Conservation (phyloP, 1,140 invertebrate species). For the Rhagoletis zephyria region DNA sequence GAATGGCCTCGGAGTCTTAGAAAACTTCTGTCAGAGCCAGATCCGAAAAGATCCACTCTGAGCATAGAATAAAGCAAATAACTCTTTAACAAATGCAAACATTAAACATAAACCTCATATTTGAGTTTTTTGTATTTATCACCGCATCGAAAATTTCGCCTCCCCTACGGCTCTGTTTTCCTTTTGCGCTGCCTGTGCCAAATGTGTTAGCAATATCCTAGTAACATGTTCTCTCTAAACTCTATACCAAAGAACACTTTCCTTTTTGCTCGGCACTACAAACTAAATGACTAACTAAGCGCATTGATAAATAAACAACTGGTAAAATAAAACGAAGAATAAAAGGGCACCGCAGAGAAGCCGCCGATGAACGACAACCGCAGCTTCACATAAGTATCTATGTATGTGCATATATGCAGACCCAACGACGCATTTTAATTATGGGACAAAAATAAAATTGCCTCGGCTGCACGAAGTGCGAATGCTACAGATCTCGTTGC, state of each 20-base stretch:
- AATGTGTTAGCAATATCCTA: no score
- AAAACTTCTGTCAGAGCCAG: no score
- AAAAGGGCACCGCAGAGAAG: neutral
- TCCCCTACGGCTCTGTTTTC: no score
- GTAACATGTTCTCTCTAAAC: neutral
- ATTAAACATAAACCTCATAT: no score
- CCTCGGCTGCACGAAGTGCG: slow-evolving; percentile 30
- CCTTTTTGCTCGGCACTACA: neutral
- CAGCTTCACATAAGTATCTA: neutral
- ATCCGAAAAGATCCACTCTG: no score
- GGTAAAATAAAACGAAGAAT: neutral
- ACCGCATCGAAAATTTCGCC: no score
- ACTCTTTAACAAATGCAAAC: no score
- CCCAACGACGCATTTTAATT: slow-evolving; percentile 33
- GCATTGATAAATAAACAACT: neutral
- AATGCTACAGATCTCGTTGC: slow-evolving; percentile 14
- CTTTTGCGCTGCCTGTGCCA: no score
- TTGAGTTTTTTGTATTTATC: no score
- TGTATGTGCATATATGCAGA: neutral
- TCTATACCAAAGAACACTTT: slow-evolving; percentile 14
- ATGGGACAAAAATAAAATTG: slow-evolving; percentile 37
- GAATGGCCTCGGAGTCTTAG: no score
- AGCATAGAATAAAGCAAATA: no score
- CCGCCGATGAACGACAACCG: neutral
- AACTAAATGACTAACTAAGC: neutral